A percentile compares a stretch with the other conserved stretches of the same genome.
Conservation (phyloP, 2,888 invertebrate species). For the Meandrusa payeni region DNA sequence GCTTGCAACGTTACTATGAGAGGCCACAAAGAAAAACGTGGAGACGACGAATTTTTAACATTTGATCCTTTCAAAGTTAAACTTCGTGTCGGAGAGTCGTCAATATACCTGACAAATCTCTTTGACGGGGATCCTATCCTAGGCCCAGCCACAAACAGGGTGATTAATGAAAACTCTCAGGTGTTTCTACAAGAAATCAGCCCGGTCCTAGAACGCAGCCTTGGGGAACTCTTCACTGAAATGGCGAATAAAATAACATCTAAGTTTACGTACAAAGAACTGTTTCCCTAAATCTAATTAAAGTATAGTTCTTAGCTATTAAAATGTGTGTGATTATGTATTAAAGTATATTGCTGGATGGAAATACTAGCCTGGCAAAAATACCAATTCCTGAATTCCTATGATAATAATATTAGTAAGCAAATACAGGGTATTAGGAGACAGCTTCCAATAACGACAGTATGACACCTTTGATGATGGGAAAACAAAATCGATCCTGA, state of each 20-base stretch:
- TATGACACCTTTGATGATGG: too few species aligned
- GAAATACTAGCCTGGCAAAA: too few species aligned
- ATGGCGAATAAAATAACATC: conserved; percentile 86
- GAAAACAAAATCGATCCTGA: too few species aligned
- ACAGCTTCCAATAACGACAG: too few species aligned
- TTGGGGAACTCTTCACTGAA: conserved; percentile 84
- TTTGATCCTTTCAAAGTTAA: conserved; percentile 84
- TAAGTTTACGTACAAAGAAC: conserved; percentile 85
- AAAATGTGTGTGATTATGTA: conserved; percentile 16
- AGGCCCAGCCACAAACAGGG: conserved; percentile 83
- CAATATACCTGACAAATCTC: conserved; percentile 83
- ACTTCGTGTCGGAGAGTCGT: conserved; percentile 81
- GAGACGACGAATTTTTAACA: conserved; percentile 81
- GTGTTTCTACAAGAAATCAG: conserved; percentile 84
- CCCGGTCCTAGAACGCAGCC: conserved; percentile 83
- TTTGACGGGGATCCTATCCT: conserved; percentile 84
- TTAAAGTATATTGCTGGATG: conserved; percentile 19
- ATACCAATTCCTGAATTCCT: too few species aligned
- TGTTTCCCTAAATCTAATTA: conserved; percentile 78
- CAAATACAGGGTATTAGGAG: too few species aligned
- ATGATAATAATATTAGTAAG: too few species aligned
- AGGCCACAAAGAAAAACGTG: conserved; percentile 78
- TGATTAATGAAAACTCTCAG: conserved; percentile 84
- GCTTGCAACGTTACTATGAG: conserved; percentile 83
- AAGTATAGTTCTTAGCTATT: conserved; percentile 14